These are phyloP conservation scores for Mesitornis unicolor DNA, from an alignment of 2,113 vertebrate species.

Conservation along the genomic window DNA sequence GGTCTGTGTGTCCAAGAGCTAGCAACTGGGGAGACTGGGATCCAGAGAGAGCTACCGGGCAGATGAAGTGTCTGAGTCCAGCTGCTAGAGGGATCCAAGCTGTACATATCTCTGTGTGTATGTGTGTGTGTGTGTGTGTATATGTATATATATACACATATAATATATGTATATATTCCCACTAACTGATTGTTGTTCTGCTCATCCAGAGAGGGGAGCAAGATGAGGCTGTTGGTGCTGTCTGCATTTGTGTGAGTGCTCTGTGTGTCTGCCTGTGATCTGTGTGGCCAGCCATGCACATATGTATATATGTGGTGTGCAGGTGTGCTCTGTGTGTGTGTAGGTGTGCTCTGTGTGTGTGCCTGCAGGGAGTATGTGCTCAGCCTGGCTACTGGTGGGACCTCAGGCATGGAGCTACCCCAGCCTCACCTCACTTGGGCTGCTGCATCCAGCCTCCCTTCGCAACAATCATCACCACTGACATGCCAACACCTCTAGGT, in stretches of 20 bases:
- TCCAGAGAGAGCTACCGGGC: background rate
- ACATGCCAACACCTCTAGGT: background rate
- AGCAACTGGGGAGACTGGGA: background rate
- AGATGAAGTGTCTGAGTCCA: background rate
- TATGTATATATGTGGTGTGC: too few relatives aligned
- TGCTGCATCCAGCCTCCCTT: background rate
- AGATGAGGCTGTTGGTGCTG: background rate
- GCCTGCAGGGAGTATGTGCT: rapidly evolving
- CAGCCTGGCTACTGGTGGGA: background rate
- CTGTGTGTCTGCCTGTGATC: background rate
- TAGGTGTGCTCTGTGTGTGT: background rate
- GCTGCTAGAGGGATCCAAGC: background rate
- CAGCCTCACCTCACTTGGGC: background rate
- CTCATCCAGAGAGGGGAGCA: background rate
- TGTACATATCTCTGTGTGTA: background rate
- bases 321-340: background rate
- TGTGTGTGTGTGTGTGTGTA: background rate
- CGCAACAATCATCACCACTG: background rate
- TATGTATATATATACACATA: too few relatives aligned
- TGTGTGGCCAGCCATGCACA: rapidly evolving
- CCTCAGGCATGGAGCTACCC: rapidly evolving
- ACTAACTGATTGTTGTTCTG: too few relatives aligned
- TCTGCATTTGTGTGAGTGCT: background rate
- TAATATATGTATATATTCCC: too few relatives aligned
- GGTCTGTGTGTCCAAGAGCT: background rate